Percentiles rank a stretch among this genome's conserved stretches.
phyloP scores from a whole-genome alignment of 2,113 vertebrate species.

The Nothoprocta pentlandii region DNA sequence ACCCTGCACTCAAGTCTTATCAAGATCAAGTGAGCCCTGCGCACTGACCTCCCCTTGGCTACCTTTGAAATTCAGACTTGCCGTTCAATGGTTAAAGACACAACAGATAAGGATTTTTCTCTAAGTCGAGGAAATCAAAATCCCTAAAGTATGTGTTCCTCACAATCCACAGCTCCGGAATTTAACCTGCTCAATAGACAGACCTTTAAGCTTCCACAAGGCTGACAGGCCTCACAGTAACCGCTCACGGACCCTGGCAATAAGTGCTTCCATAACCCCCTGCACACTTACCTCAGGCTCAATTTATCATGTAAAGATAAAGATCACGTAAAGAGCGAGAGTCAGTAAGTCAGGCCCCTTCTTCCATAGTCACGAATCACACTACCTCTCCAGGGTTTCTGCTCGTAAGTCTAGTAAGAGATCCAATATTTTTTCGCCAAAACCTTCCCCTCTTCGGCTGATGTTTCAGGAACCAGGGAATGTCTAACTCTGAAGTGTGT shows the following conservation, averaged over 20 bases:
- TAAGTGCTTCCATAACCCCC: not conserved
- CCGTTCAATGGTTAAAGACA: not conserved
- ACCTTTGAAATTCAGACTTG: not conserved
- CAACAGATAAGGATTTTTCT: not conserved
- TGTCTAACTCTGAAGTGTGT: rapidly evolving
- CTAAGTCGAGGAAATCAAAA: not conserved
- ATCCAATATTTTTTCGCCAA: not conserved
- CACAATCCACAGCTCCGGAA: not conserved
- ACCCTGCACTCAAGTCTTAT: not conserved
- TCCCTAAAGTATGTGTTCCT: not conserved
- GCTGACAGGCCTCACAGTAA: not conserved
- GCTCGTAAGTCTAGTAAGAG: not conserved
- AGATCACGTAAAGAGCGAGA: not conserved
- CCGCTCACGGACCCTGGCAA: not conserved
- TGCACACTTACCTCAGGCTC: not conserved
- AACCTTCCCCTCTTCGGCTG: not conserved
- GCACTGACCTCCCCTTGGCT: not conserved
- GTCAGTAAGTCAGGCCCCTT: not conserved
- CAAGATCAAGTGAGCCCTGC: not conserved
- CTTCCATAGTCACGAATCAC: not conserved
- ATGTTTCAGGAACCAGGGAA: not conserved
- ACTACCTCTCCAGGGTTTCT: not conserved
- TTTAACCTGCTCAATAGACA: not conserved
- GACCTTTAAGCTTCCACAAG: not conserved
- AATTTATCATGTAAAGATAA: not conserved